Percentiles rank a stretch among this genome's conserved stretches.
These are phyloP conservation scores for Lepidocyrtoides sp. DNA, from an alignment of 2,888 invertebrate species.

Conservation along the genomic window DNA sequence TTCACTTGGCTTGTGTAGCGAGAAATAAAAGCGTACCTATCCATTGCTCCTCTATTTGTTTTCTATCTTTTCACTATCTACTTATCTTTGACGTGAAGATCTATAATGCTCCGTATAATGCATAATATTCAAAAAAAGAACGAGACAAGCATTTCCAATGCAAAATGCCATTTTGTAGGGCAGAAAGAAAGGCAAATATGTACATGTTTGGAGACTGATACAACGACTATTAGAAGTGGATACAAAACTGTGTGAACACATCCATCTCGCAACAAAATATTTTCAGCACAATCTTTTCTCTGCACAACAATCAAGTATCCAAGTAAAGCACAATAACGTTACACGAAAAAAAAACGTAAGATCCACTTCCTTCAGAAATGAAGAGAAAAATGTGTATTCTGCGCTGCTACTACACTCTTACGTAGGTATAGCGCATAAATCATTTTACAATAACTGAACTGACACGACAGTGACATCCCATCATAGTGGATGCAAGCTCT, in stretches of 20 bases:
- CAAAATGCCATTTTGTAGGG: not conserved
- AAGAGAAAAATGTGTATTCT: not conserved
- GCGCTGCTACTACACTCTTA: not conserved
- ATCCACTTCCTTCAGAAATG: not conserved
- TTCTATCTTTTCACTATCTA: not conserved
- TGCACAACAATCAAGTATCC: slow-evolving; percentile 37
- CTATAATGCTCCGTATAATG: not conserved
- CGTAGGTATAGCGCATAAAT: slow-evolving; percentile 33
- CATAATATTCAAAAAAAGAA: not conserved
- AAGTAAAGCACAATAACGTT: not conserved
- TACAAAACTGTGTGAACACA: not conserved
- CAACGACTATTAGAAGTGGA: not conserved
- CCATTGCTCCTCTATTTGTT: not conserved
- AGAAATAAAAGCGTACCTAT: not conserved
- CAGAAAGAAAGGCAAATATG: slow-evolving; percentile 17
- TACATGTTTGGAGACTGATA: not conserved
- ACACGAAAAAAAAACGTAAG: slow-evolving; percentile 7
- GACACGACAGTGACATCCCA: slow-evolving; percentile 64
- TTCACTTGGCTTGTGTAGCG: not conserved
- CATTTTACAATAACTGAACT: slow-evolving; percentile 56
- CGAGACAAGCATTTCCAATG: slow-evolving; percentile 42
- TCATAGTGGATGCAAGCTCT: slow-evolving; percentile 32
- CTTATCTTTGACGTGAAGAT: slow-evolving; percentile 8
- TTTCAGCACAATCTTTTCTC: slow-evolving; percentile 15
- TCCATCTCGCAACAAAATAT: not conserved